Evolutionary conservation across 2,797 vertebrate species (phyloP).

Genomic region (Picus viridis): DNA sequence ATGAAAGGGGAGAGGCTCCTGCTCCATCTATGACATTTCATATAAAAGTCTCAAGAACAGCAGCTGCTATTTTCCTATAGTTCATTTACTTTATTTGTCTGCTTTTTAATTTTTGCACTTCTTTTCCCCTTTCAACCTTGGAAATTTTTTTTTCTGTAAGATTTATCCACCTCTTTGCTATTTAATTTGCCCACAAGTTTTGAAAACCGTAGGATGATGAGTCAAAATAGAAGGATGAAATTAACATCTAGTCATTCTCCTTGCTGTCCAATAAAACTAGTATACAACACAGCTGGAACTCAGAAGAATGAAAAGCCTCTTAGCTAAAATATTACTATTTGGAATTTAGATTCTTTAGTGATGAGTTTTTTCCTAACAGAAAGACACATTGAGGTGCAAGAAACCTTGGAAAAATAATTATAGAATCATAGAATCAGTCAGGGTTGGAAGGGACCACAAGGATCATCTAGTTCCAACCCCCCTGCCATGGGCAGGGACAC

Average conservation of each 20-base stretch:
- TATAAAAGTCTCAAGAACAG: neutral
- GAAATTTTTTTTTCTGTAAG: neutral
- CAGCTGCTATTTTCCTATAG: neutral
- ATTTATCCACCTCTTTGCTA: neutral
- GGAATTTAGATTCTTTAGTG: neutral
- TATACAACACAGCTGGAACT: neutral
- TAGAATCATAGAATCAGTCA: too few species aligned
- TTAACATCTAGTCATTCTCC: neutral
- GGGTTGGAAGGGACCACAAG: too few species aligned
- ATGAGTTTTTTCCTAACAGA: neutral
- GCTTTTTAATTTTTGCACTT: neutral
- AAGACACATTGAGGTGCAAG: neutral
- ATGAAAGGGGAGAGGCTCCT: neutral
- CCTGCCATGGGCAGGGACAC: too few species aligned
- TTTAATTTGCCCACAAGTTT: neutral
- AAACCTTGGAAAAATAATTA: slow-evolving; percentile 26
- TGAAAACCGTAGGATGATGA: neutral
- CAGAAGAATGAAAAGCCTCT: neutral
- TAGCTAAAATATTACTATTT: slow-evolving; percentile 13
- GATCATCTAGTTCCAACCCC: too few species aligned
- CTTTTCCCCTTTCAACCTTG: neutral
- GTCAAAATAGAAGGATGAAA: neutral
- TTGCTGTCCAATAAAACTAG: neutral
- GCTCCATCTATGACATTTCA: neutral
- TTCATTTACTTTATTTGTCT: neutral